A percentile compares a stretch with the other conserved stretches of the same genome.
Evolutionary conservation across 2,797 vertebrate species (phyloP).

Genomic region (Sciaenops ocellatus): DNA sequence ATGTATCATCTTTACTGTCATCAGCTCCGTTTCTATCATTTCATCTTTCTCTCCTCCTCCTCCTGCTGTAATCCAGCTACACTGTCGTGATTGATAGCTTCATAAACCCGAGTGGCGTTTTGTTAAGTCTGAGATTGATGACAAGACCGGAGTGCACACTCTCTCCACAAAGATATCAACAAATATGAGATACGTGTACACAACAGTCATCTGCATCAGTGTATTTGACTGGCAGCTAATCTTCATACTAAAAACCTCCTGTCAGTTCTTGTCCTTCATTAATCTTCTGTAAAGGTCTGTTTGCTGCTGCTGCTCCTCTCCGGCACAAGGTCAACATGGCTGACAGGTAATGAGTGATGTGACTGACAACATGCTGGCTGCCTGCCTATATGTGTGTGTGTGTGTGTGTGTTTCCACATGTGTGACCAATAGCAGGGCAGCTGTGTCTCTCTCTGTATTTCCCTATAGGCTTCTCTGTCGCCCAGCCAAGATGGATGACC

Average conservation of each 20-base stretch:
- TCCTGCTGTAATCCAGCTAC: conserved; percentile 7
- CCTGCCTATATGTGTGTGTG: background rate
- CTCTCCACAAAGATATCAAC: background rate
- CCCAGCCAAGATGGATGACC: conserved; percentile 16
- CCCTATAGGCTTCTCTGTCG: conserved; percentile 2
- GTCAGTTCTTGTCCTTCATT: conserved; percentile 21
- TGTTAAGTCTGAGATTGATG: conserved; percentile 40
- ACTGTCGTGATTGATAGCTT: conserved; percentile 31
- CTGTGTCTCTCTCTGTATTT: background rate
- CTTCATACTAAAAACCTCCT: conserved; percentile 8
- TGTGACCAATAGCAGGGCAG: conserved; percentile 16
- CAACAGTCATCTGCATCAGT: background rate
- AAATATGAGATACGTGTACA: background rate
- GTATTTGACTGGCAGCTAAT: conserved; percentile 27
- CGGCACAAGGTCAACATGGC: conserved; percentile 43
- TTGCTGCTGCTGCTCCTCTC: background rate
- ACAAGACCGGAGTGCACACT: background rate
- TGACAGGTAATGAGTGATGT: conserved; percentile 27
- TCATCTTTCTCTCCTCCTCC: conserved; percentile 18
- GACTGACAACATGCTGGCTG: conserved; percentile 14
- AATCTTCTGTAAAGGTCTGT: background rate
- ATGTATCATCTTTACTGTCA: conserved; percentile 43
- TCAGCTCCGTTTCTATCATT: conserved; percentile 10
- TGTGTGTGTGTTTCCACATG: conserved; percentile 4
- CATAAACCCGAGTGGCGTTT: conserved; percentile 45